Evolutionary conservation across 2,888 invertebrate genomes (phyloP).

Genomic region (Trachelus iudaicus): DNA sequence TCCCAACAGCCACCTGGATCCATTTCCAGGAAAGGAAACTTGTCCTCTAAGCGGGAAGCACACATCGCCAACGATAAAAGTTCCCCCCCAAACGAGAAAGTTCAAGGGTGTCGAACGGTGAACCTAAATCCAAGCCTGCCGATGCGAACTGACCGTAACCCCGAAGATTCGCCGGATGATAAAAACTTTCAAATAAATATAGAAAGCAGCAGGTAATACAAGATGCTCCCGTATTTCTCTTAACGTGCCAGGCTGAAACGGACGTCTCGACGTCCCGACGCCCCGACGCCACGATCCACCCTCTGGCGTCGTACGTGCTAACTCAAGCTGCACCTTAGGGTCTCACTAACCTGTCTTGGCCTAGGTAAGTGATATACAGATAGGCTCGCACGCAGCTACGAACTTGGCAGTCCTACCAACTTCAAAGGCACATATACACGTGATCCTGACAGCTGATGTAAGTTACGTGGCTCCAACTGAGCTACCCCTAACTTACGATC

Average conservation of each 20-base stretch:
- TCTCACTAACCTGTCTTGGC: slow-evolving; percentile 13
- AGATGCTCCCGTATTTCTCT: not conserved
- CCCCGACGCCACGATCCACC: not conserved
- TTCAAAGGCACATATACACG: slow-evolving; percentile 38
- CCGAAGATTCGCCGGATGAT: not conserved
- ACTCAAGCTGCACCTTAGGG: not conserved
- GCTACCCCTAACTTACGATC: slow-evolving; percentile 33
- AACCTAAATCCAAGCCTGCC: not conserved
- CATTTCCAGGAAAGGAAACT: slow-evolving; percentile 40
- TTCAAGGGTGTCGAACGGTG: slow-evolving; percentile 42
- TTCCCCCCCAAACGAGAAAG: slow-evolving; percentile 57
- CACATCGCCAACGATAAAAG: slow-evolving; percentile 59
- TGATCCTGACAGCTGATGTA: slow-evolving; percentile 37
- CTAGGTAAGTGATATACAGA: slow-evolving; percentile 47
- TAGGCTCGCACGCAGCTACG: slow-evolving; percentile 34
- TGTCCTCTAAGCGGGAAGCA: slow-evolving; percentile 54
- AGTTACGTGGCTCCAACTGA: slow-evolving; percentile 31
- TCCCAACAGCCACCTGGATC: slow-evolving; percentile 48
- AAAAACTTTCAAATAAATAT: not conserved
- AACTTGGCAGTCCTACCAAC: slow-evolving; percentile 21
- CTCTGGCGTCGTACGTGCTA: not conserved
- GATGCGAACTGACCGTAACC: not conserved
- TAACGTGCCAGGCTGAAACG: not conserved
- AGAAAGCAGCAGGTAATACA: not conserved
- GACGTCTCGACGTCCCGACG: not conserved